A percentile compares a stretch with the other conserved stretches of the same genome.
phyloP scores from a whole-genome alignment of 1,140 invertebrate genomes.

The Penaeus chinensis region DNA sequence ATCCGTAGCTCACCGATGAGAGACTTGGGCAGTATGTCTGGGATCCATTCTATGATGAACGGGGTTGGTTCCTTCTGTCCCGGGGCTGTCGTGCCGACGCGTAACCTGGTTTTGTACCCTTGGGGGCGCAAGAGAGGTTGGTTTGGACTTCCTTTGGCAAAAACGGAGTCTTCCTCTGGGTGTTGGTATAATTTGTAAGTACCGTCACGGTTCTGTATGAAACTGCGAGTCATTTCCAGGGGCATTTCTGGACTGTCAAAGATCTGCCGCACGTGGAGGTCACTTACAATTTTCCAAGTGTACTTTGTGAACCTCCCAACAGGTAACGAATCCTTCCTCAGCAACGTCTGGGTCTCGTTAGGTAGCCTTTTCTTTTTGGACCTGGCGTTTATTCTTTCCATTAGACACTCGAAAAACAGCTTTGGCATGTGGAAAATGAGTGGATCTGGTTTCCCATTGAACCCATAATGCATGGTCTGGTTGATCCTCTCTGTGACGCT shows the following conservation, averaged over 20 bases:
- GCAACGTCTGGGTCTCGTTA: conserved; percentile 73
- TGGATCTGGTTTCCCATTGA: conserved; percentile 78
- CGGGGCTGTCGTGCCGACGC: conserved; percentile 77
- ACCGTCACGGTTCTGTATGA: conserved; percentile 77
- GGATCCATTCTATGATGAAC: conserved; percentile 83
- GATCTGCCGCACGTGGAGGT: conserved; percentile 80
- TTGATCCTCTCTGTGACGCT: conserved; percentile 83
- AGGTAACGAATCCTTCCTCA: conserved; percentile 75
- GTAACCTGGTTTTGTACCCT: conserved; percentile 78
- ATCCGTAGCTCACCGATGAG: conserved; percentile 78
- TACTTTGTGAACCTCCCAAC: conserved; percentile 80
- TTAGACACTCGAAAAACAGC: conserved; percentile 79
- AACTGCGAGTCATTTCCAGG: conserved; percentile 77
- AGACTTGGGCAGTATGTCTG: conserved; percentile 78
- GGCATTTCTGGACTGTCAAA: conserved; percentile 79
- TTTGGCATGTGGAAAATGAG: conserved; percentile 80
- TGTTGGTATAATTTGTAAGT: conserved; percentile 75
- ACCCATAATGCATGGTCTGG: conserved; percentile 83
- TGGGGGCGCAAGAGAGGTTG: conserved; percentile 75
- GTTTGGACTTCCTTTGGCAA: conserved; percentile 67
- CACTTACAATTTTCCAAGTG: conserved; percentile 81
- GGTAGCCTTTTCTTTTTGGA: conserved; percentile 78
- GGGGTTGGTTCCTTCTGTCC: conserved; percentile 75
- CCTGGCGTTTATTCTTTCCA: conserved; percentile 77
- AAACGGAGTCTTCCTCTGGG: conserved; percentile 72